Percentiles rank a stretch among this genome's conserved stretches.
Evolutionary conservation across 2,113 vertebrate genomes (phyloP).

Genomic region (Xyrauchen texanus): DNA sequence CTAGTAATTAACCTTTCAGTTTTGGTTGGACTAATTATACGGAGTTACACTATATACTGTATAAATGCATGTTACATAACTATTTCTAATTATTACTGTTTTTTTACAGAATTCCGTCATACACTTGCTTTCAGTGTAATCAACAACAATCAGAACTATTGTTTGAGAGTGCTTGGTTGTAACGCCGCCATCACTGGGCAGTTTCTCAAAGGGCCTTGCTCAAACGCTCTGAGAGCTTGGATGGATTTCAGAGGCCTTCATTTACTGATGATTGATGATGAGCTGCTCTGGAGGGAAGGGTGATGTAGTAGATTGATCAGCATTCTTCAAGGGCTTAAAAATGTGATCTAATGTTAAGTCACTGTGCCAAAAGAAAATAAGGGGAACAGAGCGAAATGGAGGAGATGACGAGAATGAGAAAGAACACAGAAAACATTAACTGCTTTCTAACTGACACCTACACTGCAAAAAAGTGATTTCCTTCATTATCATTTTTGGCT

Average conservation of each 20-base stretch:
- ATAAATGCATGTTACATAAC: no score
- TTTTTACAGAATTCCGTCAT: not conserved
- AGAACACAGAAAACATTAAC: not conserved
- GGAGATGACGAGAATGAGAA: conserved; percentile 1
- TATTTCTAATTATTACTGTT: not conserved
- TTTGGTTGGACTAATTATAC: not conserved
- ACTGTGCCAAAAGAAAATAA: conserved; percentile 30
- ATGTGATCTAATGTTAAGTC: conserved; percentile 62
- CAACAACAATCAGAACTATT: conserved; percentile 17
- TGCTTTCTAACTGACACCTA: conserved; percentile 13
- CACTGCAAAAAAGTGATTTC: no score
- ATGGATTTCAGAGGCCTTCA: conserved; percentile 34
- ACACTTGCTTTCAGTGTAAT: not conserved
- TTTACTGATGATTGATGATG: conserved; percentile 33
- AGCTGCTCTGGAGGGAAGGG: conserved; percentile 16
- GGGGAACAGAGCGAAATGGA: not conserved
- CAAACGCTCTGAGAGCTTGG: conserved; percentile 2
- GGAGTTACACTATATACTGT: not conserved
- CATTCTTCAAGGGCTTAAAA: conserved; percentile 46
- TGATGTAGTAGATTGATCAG: conserved; percentile 50
- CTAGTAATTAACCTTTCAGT: conserved; percentile 2
- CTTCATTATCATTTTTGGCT: no score
- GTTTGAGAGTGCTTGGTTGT: conserved; percentile 7
- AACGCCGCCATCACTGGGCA: conserved; percentile 20
- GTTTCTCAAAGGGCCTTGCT: conserved; percentile 24